Evolutionary conservation across 2,888 invertebrate species (phyloP), one percentile per base, ranked within the genome.

Genomic region (Dasysyrphus tricinctus): DNA sequence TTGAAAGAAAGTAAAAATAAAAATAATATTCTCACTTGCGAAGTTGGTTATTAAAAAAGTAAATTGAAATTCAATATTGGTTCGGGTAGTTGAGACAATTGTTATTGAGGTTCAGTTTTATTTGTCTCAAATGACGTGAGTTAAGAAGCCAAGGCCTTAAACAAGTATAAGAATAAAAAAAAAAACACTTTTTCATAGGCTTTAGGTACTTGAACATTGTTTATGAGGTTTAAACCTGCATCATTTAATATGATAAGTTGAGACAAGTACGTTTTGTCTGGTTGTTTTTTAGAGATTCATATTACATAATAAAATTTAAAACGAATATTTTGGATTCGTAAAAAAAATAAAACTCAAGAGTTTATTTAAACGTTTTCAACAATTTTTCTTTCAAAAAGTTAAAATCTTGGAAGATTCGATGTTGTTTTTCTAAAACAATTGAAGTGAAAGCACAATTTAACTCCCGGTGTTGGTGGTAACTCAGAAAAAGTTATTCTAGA

Each of bases 51-150:
- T 54, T 54, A 69, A 69, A 69, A 69, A 54, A 39, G 8, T 16
- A 19, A 69, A 69, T 69, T 54, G 69, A 39, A 54, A 69, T 69
- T 69, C 47, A 69, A 69, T 69, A 51, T 69, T n/a, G 54, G 37
- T 69, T 39, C 19, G 39, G 39, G 37, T 37, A 69, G 37, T 51
- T 34, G 19, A 65, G 65, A 65, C 44, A 49, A 29, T 63, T 29
- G n/a, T 63, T 63, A 42, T 44, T 42, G 24, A 63, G 63, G 24
- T 44, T 57, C 8, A 3, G 0, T 63, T 63, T 63, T 42, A 63
- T 63, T 42, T 14, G 63, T 63, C 44, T 24, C 14, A 14, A 44
- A 42, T 5, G 9, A 63, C 29, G 29, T 63, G 63, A 37, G 57
- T 5, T 57, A 32, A 8, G 29, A 54, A 29, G 29, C 14, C 12